These are phyloP conservation scores for Monodelphis domestica DNA, from an alignment of 2,797 vertebrate genomes.

Conservation along the genomic window DNA sequence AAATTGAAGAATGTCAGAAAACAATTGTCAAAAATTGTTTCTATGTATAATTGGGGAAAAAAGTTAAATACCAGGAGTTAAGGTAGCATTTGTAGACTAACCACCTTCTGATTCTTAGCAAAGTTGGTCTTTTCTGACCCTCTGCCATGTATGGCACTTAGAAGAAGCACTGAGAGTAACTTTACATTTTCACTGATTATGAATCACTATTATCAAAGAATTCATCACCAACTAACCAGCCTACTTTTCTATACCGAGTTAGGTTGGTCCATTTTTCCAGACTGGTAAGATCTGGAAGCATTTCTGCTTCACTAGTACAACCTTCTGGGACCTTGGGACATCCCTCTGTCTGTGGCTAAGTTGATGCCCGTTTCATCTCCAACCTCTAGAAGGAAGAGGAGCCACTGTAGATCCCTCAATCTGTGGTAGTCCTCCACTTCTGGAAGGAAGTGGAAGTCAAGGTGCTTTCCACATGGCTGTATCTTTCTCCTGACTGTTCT, in stretches of 20 bases:
- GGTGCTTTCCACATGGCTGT: not conserved
- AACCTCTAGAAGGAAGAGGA: no score
- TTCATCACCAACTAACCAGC: not conserved
- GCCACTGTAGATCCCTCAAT: no score
- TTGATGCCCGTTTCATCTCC: no score
- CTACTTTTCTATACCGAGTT: not conserved
- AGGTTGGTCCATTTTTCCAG: not conserved
- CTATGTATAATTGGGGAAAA: no score
- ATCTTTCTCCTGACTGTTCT: no score
- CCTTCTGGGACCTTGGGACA: not conserved
- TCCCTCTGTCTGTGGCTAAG: not conserved
- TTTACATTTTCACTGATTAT: not conserved
- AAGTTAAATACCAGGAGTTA: not conserved
- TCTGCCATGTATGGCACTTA: no score
- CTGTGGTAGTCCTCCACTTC: not conserved
- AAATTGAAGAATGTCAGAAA: no score
- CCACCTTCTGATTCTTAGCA: not conserved
- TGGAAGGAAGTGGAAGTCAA: not conserved
- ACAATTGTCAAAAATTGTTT: no score
- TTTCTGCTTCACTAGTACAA: not conserved
- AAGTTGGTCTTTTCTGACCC: not conserved
- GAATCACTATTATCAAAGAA: not conserved
- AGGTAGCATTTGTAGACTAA: not conserved
- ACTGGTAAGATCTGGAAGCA: not conserved
- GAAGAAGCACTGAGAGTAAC: not conserved